phyloP scores from a whole-genome alignment of 1,140 invertebrate species.

The Leptopilina clavipes region DNA sequence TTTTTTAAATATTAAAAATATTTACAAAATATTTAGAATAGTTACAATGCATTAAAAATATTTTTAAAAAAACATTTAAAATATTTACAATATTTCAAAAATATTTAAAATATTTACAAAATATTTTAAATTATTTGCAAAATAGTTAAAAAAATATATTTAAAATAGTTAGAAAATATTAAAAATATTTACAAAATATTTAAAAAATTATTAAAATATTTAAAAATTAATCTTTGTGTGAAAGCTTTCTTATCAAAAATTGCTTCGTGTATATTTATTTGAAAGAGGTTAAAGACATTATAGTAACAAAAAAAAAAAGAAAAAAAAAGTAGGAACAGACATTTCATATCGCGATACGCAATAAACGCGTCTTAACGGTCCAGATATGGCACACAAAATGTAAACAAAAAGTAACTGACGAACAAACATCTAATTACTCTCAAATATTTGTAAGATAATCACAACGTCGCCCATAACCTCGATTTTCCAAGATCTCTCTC shows the following conservation, averaged over 20 bases:
- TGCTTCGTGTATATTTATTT: neutral
- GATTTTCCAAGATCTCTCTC: conserved; percentile 32
- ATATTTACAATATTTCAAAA: no score
- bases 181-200: no score
- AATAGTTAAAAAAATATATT: no score
- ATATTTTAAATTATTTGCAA: no score
- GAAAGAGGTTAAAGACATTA: conserved; percentile 26
- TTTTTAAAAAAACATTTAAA: no score
- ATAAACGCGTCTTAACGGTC: conserved; percentile 33
- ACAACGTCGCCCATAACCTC: neutral
- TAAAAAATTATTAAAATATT: neutral
- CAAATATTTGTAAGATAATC: conserved; percentile 29
- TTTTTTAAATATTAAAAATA: no score
- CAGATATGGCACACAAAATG: conserved; percentile 15
- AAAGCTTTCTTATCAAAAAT: conserved; percentile 16
- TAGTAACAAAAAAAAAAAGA: neutral
- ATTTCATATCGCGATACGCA: conserved; percentile 6
- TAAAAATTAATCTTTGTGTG: neutral
- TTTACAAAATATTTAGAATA: no score
- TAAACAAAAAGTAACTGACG: conserved; percentile 31
- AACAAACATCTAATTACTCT: conserved; percentile 26
- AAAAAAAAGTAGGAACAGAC: neutral
- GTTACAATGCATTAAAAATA: no score
- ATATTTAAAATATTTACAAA: no score
- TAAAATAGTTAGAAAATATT: no score